Evolutionary conservation across 1,140 invertebrate species (phyloP), one percentile per base, ranked within the genome.

Genomic region (Zaprionus tsacasi): DNA sequence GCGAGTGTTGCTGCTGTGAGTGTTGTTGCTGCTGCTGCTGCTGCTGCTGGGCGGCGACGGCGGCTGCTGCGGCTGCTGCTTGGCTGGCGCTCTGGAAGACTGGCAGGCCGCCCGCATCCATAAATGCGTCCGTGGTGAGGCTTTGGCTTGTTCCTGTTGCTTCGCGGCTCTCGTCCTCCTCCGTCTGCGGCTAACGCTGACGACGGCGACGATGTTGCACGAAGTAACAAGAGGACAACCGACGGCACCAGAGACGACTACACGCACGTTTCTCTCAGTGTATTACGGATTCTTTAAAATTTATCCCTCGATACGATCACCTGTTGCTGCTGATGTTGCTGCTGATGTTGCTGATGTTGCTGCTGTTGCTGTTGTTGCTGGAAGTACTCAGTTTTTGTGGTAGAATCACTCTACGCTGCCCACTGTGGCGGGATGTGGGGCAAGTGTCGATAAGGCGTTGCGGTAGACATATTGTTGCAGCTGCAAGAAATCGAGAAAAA

Each of bases 81-180:
- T 92, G 91, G 83, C 81, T 92, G 91, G 91, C 91, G 90, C 91
- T 92, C 81, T 92, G 91, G 76, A 92, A 92, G 65, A 92, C 91
- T 86, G 91, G 91, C 79, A 92, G 81, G 78, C 91, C 91, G 79
- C 91, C 91, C 82, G 91, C 91, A 92, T 92, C 91, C 91, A 92
- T 92, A 92, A 92, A 92, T 91, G 91, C 87, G 80, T 88, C 83
- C 83, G 83, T 88, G 85, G 70, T 88, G 83, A 89, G 85, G 81
- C 85, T 89, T 89, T 89, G 74, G 64, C 81, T 78, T 72, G 68
- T 69, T 70, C 81, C 91, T 79, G 89, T 89, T 89, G 79, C 88
- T 88, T 91, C 89, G 88, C 83, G 79, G 65, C 82, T 80, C 77
- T 83, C 81, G 82, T 89, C 81, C 70, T 86, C 74, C 86, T 86